Evolutionary conservation across 2,113 vertebrate species (phyloP).

Genomic region (Verasper variegatus): DNA sequence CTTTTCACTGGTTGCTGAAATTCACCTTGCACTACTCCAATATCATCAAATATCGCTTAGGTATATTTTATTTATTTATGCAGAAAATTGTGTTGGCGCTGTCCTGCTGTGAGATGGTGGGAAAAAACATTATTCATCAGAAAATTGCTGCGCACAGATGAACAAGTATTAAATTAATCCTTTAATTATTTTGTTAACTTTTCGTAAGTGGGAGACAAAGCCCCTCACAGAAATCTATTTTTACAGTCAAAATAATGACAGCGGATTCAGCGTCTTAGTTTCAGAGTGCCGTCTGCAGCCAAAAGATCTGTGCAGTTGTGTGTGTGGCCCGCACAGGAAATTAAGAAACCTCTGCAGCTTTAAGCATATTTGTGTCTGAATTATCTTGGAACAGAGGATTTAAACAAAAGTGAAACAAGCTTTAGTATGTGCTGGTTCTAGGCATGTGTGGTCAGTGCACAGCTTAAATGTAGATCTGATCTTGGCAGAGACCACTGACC

Average conservation of each 20-base stretch:
- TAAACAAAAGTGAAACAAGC: constrained; percentile 80
- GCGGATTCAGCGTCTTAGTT: constrained; percentile 65
- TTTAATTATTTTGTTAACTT: constrained; percentile 72
- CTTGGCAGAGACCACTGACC: not conserved
- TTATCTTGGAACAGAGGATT: constrained; percentile 81
- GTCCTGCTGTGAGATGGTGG: not conserved
- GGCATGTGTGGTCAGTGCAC: constrained; percentile 62
- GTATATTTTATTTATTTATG: not conserved
- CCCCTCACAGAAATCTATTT: constrained; percentile 69
- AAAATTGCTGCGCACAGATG: constrained; percentile 31
- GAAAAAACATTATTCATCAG: constrained; percentile 25
- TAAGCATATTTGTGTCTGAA: constrained; percentile 84
- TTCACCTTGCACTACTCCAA: not conserved
- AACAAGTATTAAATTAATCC: constrained; percentile 46
- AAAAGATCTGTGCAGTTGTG: constrained; percentile 72
- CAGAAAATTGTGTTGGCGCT: not conserved
- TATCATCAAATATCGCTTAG: not conserved
- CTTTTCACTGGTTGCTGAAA: not conserved
- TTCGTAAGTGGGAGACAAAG: constrained; percentile 61
- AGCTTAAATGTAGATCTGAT: constrained; percentile 22
- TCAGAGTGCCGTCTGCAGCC: constrained; percentile 57
- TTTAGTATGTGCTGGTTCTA: constrained; percentile 66
- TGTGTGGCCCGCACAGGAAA: constrained; percentile 86
- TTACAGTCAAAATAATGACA: constrained; percentile 70
- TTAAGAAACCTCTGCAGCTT: constrained; percentile 84